Percentiles rank a stretch among this genome's conserved stretches.
phyloP scores from a whole-genome alignment of 2,797 vertebrate genomes.

The Ataeniobius toweri region DNA sequence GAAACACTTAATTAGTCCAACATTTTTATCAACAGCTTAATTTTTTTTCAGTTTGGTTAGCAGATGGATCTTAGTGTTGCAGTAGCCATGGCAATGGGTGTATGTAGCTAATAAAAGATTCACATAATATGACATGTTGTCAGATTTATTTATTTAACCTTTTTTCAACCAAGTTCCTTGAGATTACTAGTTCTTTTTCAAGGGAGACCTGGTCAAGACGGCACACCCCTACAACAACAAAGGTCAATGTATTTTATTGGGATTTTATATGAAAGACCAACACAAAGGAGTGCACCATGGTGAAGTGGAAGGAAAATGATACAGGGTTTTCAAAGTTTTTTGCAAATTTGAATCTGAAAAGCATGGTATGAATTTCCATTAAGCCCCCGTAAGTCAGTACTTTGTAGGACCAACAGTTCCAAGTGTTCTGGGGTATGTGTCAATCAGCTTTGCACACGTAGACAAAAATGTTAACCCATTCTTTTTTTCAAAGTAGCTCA shows the following conservation, averaged over 20 bases:
- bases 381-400: background rate
- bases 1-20: conserved; percentile 18
- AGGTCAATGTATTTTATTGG: background rate
- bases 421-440: no score
- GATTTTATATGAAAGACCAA: background rate
- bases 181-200: background rate
- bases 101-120: no score
- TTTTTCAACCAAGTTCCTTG: background rate
- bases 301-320: background rate
- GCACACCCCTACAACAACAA: background rate
- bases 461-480: background rate
- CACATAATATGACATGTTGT: background rate
- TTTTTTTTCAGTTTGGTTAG: conserved; percentile 14
- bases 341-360: background rate
- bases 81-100: conserved; percentile 13
- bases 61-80: conserved; percentile 35
- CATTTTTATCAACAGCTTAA: conserved; percentile 8
- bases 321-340: background rate
- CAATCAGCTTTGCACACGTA: background rate
- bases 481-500: background rate
- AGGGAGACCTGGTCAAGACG: background rate
- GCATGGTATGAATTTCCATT: no score
- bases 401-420: background rate
- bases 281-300: background rate
- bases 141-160: background rate